These are phyloP conservation scores for Incurvaria masculella DNA, from an alignment of 2,888 invertebrate species.

Conservation along the genomic window DNA sequence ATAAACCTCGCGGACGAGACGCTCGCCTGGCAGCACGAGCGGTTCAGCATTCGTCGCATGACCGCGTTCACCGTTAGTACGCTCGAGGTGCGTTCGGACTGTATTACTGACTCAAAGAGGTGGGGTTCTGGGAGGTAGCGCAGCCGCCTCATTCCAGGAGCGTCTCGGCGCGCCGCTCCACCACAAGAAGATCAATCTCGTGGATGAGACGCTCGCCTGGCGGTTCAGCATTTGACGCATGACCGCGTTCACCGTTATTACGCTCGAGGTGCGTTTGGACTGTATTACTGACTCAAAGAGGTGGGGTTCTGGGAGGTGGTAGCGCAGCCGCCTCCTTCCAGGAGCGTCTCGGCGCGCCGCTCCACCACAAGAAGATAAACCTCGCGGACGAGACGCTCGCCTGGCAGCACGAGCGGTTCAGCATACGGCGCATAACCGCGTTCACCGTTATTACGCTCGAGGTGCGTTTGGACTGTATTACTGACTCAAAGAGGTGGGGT, in stretches of 20 bases:
- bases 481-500: too few species aligned
- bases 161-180: slow-evolving; percentile 56
- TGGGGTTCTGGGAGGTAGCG: not conserved
- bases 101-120: not conserved
- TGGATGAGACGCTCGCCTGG: slow-evolving; percentile 81
- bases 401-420: slow-evolving; percentile 98
- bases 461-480: too few species aligned
- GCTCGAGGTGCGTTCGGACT: slow-evolving; percentile 42
- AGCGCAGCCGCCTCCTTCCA: too few species aligned
- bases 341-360: slow-evolving; percentile 54
- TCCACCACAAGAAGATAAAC: slow-evolving; percentile 95
- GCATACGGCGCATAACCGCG: slow-evolving; percentile 86
- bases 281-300: too few species aligned
- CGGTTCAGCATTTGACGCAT: slow-evolving; percentile 90
- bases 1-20: slow-evolving; percentile 92
- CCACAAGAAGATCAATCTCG: slow-evolving; percentile 91
- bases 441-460: slow-evolving; percentile 83
- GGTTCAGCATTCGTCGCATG: slow-evolving; percentile 88
- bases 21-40: slow-evolving; percentile 96
- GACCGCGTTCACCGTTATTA: slow-evolving; percentile 89
- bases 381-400: slow-evolving; percentile 86
- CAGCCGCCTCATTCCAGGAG: too few species aligned
- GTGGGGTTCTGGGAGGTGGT: too few species aligned
- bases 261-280: slow-evolving; percentile 58
- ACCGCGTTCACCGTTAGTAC: slow-evolving; percentile 91